A percentile compares a stretch with the other conserved stretches of the same genome.
Evolutionary conservation across 1,140 invertebrate species (phyloP).

Genomic region (Tetraneura akinire): DNA sequence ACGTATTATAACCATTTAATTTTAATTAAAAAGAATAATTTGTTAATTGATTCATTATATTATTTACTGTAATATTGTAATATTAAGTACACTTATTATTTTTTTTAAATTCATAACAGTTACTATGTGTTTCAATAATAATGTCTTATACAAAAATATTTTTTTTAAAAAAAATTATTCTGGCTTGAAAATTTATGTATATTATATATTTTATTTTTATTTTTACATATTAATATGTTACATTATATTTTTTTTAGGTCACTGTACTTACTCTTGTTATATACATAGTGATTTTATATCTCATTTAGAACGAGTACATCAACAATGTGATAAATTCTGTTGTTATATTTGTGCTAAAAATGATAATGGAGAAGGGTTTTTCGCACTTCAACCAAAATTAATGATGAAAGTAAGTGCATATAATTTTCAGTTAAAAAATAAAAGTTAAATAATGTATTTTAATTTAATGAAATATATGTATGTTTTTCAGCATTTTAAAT

Average conservation of each 20-base stretch:
- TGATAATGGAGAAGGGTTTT: conserved; percentile 10
- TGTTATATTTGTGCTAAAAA: conserved; percentile 37
- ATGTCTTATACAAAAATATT: too few relatives aligned
- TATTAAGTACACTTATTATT: too few relatives aligned
- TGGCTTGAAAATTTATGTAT: background rate
- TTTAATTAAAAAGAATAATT: too few relatives aligned
- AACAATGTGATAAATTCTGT: conserved; percentile 37
- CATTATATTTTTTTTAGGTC: conserved; percentile 18
- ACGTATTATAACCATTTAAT: too few relatives aligned
- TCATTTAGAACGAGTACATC: conserved; percentile 11
- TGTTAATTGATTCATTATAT: too few relatives aligned
- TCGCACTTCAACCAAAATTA: background rate
- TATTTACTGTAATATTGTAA: too few relatives aligned
- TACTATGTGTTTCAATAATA: too few relatives aligned
- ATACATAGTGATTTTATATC: background rate
- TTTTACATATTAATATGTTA: background rate
- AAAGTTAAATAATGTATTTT: background rate
- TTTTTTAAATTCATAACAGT: too few relatives aligned
- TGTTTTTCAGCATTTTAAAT: conserved; percentile 35
- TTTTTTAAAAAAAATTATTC: background rate
- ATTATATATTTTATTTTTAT: background rate
- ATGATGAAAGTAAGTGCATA: conserved; percentile 20
- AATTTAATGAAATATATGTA: background rate
- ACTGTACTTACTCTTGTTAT: conserved; percentile 15
- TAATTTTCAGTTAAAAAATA: background rate